Percentiles rank a stretch among this genome's conserved stretches.
Evolutionary conservation across 2,888 invertebrate species (phyloP).

Genomic region (Merodon equestris): DNA sequence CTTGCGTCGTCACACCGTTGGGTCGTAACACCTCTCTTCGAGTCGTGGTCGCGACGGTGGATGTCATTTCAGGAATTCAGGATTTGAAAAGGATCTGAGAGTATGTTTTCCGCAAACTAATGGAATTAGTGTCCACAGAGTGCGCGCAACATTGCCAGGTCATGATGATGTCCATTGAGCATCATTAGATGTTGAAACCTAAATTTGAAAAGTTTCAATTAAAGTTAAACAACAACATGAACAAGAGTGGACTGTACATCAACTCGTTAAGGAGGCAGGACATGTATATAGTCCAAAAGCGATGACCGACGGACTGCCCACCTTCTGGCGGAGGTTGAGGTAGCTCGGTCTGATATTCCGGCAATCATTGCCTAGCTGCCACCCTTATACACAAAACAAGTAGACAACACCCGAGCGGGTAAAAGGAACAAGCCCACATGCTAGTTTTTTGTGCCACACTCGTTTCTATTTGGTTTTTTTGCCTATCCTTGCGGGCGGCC

Average conservation of each 20-base stretch:
- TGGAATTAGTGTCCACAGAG: slow-evolving; percentile 35
- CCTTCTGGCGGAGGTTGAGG: neutral
- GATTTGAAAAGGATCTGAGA: slow-evolving; percentile 50
- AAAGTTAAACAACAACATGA: slow-evolving; percentile 46
- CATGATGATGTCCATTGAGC: slow-evolving; percentile 41
- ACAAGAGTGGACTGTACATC: slow-evolving; percentile 43
- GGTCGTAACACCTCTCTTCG: slow-evolving; percentile 51
- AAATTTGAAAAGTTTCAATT: slow-evolving; percentile 61
- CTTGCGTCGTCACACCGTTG: slow-evolving; percentile 46
- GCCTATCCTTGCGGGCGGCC: slow-evolving; percentile 26
- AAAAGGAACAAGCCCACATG: slow-evolving; percentile 9
- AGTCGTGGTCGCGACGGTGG: neutral
- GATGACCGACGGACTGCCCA: slow-evolving; percentile 8
- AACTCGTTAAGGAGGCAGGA: slow-evolving; percentile 10
- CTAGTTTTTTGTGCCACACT: slow-evolving; percentile 21
- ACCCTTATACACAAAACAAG: slow-evolving; percentile 21
- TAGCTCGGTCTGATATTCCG: slow-evolving; percentile 5
- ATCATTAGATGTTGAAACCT: slow-evolving; percentile 57
- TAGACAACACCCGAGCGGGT: slow-evolving; percentile 30
- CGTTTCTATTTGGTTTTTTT: slow-evolving; percentile 18
- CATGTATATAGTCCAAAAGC: slow-evolving; percentile 3
- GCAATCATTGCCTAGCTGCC: slow-evolving; percentile 6
- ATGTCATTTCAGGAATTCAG: slow-evolving; percentile 62
- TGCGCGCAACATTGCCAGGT: too few species aligned
- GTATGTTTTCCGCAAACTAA: slow-evolving; percentile 42